A percentile compares a stretch with the other conserved stretches of the same genome.
Conservation (phyloP, 2,113 vertebrate species). For the Brevimyrus niger region DNA sequence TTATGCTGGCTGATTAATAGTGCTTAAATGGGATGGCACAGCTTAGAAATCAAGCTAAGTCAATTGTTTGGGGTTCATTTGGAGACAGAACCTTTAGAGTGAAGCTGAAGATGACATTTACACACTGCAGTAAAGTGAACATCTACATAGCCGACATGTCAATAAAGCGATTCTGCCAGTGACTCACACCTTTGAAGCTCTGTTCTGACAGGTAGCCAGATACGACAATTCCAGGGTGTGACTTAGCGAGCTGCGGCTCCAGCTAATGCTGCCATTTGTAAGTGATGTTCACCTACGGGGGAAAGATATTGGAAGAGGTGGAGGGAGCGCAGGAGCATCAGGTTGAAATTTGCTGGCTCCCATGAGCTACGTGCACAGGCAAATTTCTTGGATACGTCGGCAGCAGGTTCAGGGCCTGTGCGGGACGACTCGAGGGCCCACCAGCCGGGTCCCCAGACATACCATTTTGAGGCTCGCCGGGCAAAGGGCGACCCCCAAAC, state of each 20-base stretch:
- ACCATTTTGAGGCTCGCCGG: not conserved
- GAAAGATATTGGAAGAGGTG: not conserved
- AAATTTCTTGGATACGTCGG: not conserved
- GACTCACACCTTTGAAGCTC: not conserved
- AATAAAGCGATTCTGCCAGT: not conserved
- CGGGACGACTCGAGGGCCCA: too few relatives aligned
- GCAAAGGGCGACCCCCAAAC: not conserved
- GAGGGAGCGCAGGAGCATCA: not conserved
- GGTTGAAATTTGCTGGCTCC: not conserved
- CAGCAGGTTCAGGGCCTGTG: not conserved
- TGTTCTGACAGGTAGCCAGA: not conserved
- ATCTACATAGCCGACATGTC: not conserved
- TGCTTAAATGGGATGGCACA: not conserved
- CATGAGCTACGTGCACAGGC: not conserved
- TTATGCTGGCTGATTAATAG: not conserved
- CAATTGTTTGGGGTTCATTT: not conserved
- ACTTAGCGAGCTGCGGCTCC: not conserved
- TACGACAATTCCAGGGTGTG: slow-evolving; percentile 13
- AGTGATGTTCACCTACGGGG: not conserved
- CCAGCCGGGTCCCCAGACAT: not conserved
- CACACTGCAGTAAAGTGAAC: not conserved
- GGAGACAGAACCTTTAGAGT: not conserved
- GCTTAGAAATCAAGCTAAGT: not conserved
- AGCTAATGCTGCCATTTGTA: not conserved
- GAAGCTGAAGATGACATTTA: not conserved